Percentiles rank a stretch among this genome's conserved stretches.
These are phyloP conservation scores for Parnassius glacialis DNA, from an alignment of 2,888 invertebrate genomes.

Conservation along the genomic window DNA sequence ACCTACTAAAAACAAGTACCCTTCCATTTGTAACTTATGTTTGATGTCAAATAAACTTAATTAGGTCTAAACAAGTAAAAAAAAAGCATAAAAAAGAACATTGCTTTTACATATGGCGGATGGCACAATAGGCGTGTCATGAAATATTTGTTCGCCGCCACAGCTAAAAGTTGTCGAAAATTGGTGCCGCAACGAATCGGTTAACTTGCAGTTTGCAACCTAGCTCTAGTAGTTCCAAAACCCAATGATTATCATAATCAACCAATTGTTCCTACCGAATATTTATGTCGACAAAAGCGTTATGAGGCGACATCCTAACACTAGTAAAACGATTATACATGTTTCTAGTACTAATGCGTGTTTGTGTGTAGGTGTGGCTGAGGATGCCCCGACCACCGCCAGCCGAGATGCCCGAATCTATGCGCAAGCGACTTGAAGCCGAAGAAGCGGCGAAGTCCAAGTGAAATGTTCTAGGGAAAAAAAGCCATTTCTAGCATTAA, in stretches of 20 bases:
- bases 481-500: neutral
- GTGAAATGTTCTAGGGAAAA: slow-evolving; percentile 40
- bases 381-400: slow-evolving; percentile 97
- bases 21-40: too few relatives aligned
- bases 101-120: too few relatives aligned
- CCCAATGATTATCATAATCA: neutral
- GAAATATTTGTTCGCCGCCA: too few relatives aligned
- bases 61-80: too few relatives aligned
- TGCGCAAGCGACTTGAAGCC: slow-evolving; percentile 86
- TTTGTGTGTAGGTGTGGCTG: slow-evolving; percentile 77
- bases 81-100: too few relatives aligned
- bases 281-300: neutral
- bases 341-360: neutral
- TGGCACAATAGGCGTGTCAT: too few relatives aligned
- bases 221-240: neutral
- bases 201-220: too few relatives aligned
- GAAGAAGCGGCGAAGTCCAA: slow-evolving; percentile 60
- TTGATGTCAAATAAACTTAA: too few relatives aligned
- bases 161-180: too few relatives aligned
- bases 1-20: too few relatives aligned
- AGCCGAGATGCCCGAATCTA: slow-evolving; percentile 96
- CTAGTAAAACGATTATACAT: neutral
- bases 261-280: slow-evolving; percentile 68
- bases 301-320: neutral
- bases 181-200: too few relatives aligned